phyloP scores from a whole-genome alignment of 2,797 vertebrate genomes.

The Corythornis leucogaster region DNA sequence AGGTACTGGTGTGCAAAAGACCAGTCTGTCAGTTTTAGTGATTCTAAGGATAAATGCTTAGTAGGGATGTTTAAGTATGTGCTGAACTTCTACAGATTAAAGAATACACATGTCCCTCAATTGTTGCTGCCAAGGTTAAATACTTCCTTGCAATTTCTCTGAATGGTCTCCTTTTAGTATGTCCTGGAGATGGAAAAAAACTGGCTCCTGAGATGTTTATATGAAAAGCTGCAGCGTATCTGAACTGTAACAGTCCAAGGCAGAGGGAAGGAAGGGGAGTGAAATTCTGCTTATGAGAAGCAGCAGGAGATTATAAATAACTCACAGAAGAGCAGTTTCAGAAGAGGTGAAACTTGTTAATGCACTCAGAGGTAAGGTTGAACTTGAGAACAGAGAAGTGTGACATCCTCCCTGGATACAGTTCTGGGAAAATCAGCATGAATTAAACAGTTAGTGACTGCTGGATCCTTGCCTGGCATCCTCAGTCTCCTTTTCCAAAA shows the following conservation, averaged over 20 bases:
- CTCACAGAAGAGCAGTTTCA: not conserved
- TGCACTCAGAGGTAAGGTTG: not conserved
- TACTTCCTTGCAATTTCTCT: not conserved
- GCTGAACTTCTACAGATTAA: not conserved
- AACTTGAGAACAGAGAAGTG: not conserved
- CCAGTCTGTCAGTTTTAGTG: not conserved
- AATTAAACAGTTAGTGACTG: slow-evolving; percentile 7
- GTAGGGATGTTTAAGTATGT: not conserved
- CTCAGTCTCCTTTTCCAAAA: not conserved
- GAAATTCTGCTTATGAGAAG: not conserved
- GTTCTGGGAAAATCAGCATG: not conserved
- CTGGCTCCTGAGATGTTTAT: not conserved
- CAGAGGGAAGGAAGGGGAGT: not conserved
- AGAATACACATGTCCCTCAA: not conserved
- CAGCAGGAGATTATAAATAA: slow-evolving; percentile 16
- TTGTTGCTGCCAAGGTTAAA: not conserved
- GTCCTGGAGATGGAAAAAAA: not conserved
- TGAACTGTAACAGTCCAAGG: not conserved
- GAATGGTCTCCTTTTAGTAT: not conserved
- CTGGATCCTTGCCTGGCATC: not conserved
- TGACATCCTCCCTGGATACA: not conserved
- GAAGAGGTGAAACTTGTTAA: slow-evolving; percentile 12
- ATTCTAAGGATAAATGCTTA: not conserved
- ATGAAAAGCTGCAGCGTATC: not conserved
- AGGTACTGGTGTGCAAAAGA: not conserved